phyloP scores from a whole-genome alignment of 1,140 invertebrate species.

The Druon quercuslanigerum region DNA sequence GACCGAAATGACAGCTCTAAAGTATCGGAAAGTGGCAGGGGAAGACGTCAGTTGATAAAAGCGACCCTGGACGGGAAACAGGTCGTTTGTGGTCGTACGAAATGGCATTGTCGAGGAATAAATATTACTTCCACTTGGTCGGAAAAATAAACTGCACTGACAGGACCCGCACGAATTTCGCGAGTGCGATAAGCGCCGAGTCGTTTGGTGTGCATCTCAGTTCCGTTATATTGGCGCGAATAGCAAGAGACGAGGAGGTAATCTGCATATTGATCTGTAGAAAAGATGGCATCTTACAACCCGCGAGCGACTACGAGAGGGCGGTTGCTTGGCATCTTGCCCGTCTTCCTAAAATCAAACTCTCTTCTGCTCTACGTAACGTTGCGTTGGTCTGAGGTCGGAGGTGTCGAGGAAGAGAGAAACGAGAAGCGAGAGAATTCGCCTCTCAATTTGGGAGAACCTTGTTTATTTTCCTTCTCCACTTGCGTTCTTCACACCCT shows the following conservation, averaged over 20 bases:
- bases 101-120: slow-evolving; percentile 9
- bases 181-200: slow-evolving; percentile 52
- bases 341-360: slow-evolving; percentile 52
- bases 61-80: background rate
- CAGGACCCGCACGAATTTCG: slow-evolving; percentile 48
- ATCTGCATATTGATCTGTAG: slow-evolving; percentile 67
- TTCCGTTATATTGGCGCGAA: slow-evolving; percentile 65
- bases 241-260: slow-evolving; percentile 59
- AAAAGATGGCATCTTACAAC: slow-evolving; percentile 53
- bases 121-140: slow-evolving; percentile 27
- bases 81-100: background rate
- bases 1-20: background rate
- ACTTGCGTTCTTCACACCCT: background rate
- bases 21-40: background rate
- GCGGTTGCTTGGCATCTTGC: slow-evolving; percentile 50
- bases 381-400: slow-evolving; percentile 3
- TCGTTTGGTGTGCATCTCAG: slow-evolving; percentile 54
- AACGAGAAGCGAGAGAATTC: slow-evolving; percentile 22
- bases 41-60: background rate
- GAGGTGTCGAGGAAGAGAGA: slow-evolving; percentile 8
- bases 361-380: slow-evolving; percentile 19
- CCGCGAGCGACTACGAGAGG: slow-evolving; percentile 19
- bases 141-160: slow-evolving; percentile 15
- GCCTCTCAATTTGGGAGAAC: slow-evolving; percentile 20
- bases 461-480: slow-evolving; percentile 29